These are phyloP conservation scores for Drosophila orosa DNA, from an alignment of 1,140 invertebrate species.

Conservation along the genomic window DNA sequence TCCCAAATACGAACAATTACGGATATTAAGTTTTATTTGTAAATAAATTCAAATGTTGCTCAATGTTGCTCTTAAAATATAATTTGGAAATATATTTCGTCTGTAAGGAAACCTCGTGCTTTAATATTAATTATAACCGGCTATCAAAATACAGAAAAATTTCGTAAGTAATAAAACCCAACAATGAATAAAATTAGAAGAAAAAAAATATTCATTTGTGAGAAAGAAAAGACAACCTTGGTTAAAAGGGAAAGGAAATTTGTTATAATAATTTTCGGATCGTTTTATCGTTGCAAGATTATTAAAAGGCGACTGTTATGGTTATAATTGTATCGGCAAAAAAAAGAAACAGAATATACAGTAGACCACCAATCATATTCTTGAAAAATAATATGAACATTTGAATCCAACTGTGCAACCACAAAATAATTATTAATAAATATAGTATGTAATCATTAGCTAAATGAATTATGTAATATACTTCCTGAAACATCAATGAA, in stretches of 20 bases:
- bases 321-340: too few relatives aligned
- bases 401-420: neutral
- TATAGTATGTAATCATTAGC: neutral
- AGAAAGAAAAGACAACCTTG: too few relatives aligned
- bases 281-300: too few relatives aligned
- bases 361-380: too few relatives aligned
- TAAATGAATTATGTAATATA: neutral
- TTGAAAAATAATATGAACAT: too few relatives aligned
- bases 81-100: neutral
- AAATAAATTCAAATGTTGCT: neutral
- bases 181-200: too few relatives aligned
- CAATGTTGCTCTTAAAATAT: neutral
- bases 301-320: too few relatives aligned
- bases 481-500: neutral
- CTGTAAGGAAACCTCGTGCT: neutral
- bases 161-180: neutral
- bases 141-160: neutral
- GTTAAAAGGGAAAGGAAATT: too few relatives aligned
- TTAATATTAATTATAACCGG: neutral
- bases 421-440: neutral
- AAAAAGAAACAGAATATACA: too few relatives aligned
- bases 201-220: too few relatives aligned
- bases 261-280: too few relatives aligned
- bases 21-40: neutral
- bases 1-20: neutral